phyloP scores from a whole-genome alignment of 1,140 invertebrate species.

The Drosophila nebulosa region DNA sequence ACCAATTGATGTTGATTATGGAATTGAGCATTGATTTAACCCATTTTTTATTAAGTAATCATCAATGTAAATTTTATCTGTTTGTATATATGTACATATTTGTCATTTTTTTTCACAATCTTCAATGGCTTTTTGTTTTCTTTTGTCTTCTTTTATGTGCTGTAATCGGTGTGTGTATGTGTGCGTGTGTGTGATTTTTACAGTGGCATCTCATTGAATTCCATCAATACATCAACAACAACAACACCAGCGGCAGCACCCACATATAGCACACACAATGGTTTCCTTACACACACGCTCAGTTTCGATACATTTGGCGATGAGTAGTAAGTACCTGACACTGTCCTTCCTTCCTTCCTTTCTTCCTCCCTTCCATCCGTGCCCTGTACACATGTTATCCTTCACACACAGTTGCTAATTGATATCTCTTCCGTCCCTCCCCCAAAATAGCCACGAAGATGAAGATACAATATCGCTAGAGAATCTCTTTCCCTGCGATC shows the following conservation, averaged over 20 bases:
- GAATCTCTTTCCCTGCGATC: constrained; percentile 79
- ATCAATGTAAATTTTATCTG: not conserved
- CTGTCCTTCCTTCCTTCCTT: not conserved
- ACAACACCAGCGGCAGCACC: constrained; percentile 26
- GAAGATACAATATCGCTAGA: constrained; percentile 75
- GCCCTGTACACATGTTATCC: not conserved
- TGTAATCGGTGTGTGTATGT: not conserved
- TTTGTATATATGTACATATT: not conserved
- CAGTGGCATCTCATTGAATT: constrained; percentile 69
- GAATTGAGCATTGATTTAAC: too few relatives aligned
- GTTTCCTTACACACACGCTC: constrained; percentile 67
- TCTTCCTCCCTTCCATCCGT: too few relatives aligned
- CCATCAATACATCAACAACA: constrained; percentile 35
- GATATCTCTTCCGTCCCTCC: not conserved
- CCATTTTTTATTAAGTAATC: not conserved
- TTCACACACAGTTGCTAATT: constrained; percentile 5
- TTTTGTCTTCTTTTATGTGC: constrained; percentile 18
- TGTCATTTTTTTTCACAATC: too few relatives aligned
- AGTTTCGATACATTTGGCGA: constrained; percentile 69
- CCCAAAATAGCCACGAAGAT: constrained; percentile 64
- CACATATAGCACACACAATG: constrained; percentile 55
- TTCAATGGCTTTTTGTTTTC: constrained; percentile 1
- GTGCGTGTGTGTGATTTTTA: constrained; percentile 3
- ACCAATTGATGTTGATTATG: too few relatives aligned
- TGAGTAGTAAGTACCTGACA: constrained; percentile 77